Evolutionary conservation across 1,140 invertebrate species (phyloP).

Genomic region (Lysiphlebus fabarum): DNA sequence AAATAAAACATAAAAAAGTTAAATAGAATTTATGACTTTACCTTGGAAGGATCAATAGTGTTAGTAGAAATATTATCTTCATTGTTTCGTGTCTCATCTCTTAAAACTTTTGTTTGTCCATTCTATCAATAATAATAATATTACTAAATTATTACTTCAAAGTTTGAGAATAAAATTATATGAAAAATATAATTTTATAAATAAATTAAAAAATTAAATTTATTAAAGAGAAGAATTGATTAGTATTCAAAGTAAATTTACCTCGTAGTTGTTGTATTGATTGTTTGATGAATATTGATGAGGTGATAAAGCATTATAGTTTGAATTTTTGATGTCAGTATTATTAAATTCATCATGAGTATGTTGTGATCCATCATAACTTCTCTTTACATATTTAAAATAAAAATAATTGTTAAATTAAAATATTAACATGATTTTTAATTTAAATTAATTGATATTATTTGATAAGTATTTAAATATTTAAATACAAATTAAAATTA

Average conservation of each 20-base stretch:
- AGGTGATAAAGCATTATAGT: constrained; percentile 47
- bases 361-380: constrained; percentile 41
- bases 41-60: constrained; percentile 38
- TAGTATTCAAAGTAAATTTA: constrained; percentile 26
- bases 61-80: constrained; percentile 36
- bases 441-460: neutral
- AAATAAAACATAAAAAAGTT: constrained; percentile 6
- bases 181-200: constrained; percentile 13
- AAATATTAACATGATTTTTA: too few relatives aligned
- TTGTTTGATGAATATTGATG: constrained; percentile 49
- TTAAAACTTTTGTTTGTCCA: constrained; percentile 37
- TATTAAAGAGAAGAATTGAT: neutral
- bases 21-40: constrained; percentile 20
- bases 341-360: constrained; percentile 47
- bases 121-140: constrained; percentile 30
- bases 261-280: constrained; percentile 47
- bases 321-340: constrained; percentile 52
- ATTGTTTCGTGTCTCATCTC: constrained; percentile 35
- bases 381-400: constrained; percentile 40
- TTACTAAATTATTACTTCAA: constrained; percentile 22
- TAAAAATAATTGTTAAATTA: constrained; percentile 9
- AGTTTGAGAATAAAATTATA: neutral
- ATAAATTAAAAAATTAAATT: constrained; percentile 3
- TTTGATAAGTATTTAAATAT: neutral
- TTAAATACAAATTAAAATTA: constrained; percentile 3